A percentile compares a stretch with the other conserved stretches of the same genome.
phyloP scores from a whole-genome alignment of 1,140 invertebrate species.

The honey bee (Apis mellifera) region Amel_HAv3.1 CM009942.2:2048501-2049000 shows the following conservation, averaged over 20 bases:
- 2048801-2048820: neutral
- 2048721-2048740: constrained; percentile 46
- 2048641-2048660: constrained; percentile 32
- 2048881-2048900: neutral
- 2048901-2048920: neutral
- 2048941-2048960: neutral
- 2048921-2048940: neutral
- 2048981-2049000: neutral
- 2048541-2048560: constrained; percentile 30
- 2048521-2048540: constrained; percentile 13
- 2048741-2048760: constrained; percentile 32
- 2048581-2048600: constrained; percentile 49
- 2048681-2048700: constrained; percentile 44
- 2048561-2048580: constrained; percentile 21
- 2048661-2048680: constrained; percentile 29
- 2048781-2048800: constrained; percentile 34
- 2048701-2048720: constrained; percentile 47
- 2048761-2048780: constrained; percentile 49
- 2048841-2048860: constrained; percentile 11
- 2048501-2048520: neutral
- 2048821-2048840: neutral
- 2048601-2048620: constrained; percentile 34
- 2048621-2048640: constrained; percentile 27
- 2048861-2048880: constrained; percentile 22
- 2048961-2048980: neutral